Conservation (phyloP, 2,888 invertebrate species). For the Nemapogon koenigi region DNA sequence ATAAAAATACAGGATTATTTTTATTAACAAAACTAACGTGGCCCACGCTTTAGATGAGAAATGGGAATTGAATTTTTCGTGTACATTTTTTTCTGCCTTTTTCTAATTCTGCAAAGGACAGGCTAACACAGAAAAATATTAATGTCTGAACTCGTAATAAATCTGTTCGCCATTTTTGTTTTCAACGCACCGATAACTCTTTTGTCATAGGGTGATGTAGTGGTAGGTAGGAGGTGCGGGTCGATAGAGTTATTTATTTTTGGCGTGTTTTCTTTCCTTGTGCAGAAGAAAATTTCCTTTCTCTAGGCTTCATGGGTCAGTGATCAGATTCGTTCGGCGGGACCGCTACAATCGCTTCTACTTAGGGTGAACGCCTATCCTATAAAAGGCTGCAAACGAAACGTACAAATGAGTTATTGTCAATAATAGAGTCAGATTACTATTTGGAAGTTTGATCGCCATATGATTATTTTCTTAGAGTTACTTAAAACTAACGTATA, state of each 20-base stretch:
- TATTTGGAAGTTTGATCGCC: too few relatives aligned
- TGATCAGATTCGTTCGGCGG: slow-evolving; percentile 50
- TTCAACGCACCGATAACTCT: slow-evolving; percentile 66
- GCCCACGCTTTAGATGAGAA: too few relatives aligned
- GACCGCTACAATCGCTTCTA: slow-evolving; percentile 25
- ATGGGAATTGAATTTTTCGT: too few relatives aligned
- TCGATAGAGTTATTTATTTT: slow-evolving; percentile 63
- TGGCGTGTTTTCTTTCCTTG: slow-evolving; percentile 50
- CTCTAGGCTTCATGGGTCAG: slow-evolving; percentile 63
- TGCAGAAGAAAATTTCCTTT: slow-evolving; percentile 62
- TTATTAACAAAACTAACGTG: too few relatives aligned
- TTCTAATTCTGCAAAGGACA: slow-evolving; percentile 3
- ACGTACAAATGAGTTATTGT: too few relatives aligned
- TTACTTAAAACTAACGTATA: too few relatives aligned
- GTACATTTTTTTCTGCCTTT: too few relatives aligned
- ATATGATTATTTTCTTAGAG: too few relatives aligned
- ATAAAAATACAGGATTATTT: too few relatives aligned
- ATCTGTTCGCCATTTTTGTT: slow-evolving; percentile 63
- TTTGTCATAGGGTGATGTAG: slow-evolving; percentile 65
- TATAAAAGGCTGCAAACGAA: slow-evolving; percentile 24
- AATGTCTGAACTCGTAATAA: slow-evolving; percentile 26
- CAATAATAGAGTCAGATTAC: too few relatives aligned
- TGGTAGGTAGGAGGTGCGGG: slow-evolving; percentile 31
- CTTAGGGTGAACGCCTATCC: slow-evolving; percentile 15
- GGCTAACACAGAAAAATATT: slow-evolving; percentile 6